Percentiles rank a stretch among this genome's conserved stretches.
These are phyloP conservation scores for Phalacrocorax carbo DNA, from an alignment of 2,113 vertebrate genomes.

Conservation along the genomic window DNA sequence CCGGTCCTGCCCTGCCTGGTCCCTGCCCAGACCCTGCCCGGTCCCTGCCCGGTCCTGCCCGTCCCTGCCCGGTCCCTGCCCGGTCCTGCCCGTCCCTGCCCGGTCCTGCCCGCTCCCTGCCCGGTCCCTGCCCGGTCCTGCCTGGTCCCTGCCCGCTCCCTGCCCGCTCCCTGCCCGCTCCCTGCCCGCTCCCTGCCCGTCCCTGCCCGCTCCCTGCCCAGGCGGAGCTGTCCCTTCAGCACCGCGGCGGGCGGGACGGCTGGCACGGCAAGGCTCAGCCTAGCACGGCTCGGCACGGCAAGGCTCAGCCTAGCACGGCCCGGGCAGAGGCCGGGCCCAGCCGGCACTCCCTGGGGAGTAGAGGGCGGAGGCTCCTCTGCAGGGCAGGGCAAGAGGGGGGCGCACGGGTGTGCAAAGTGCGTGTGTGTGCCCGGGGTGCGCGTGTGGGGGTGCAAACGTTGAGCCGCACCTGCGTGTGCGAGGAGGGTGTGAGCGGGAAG, in stretches of 20 bases:
- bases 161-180: neutral
- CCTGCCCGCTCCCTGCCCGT: neutral
- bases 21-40: neutral
- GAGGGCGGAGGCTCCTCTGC: neutral
- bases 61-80: too few species aligned
- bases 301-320: neutral
- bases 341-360: neutral
- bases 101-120: neutral
- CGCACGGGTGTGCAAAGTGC: neutral
- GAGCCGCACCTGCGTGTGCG: neutral
- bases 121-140: neutral
- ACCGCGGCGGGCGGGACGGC: neutral
- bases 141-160: too few species aligned
- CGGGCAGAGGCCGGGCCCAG: neutral
- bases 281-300: too few species aligned
- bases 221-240: slow-evolving; percentile 26
- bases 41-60: neutral
- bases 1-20: too few species aligned
- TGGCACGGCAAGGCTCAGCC: neutral
- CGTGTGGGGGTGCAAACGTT: neutral
- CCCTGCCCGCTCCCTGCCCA: neutral
- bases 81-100: too few species aligned
- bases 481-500: neutral
- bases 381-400: neutral
- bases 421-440: neutral